Conservation (phyloP, 2,888 invertebrate genomes). For the Torymus auratus region DNA sequence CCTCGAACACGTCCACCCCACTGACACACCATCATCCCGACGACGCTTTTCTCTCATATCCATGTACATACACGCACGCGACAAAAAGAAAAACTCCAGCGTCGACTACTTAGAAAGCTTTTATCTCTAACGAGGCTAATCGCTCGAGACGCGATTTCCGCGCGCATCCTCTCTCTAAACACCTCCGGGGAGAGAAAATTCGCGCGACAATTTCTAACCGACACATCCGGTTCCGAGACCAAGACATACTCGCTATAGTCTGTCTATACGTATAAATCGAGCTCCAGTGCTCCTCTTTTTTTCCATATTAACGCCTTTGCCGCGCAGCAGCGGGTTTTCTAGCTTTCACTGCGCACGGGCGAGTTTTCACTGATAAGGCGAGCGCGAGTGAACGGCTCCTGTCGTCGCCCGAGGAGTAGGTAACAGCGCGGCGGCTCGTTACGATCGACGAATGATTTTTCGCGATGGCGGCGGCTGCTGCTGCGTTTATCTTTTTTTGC, state of each 20-base stretch:
- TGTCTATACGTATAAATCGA: constrained; percentile 8
- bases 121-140: constrained; percentile 52
- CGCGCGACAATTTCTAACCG: constrained; percentile 32
- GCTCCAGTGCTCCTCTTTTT: constrained; percentile 17
- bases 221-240: constrained; percentile 29
- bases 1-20: no score
- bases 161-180: background rate
- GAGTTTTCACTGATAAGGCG: constrained; percentile 52
- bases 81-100: background rate
- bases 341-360: constrained; percentile 49
- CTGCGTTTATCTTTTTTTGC: no score
- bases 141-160: constrained; percentile 41
- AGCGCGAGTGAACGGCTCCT: constrained; percentile 19
- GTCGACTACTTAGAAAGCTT: constrained; percentile 41
- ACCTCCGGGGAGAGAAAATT: constrained; percentile 32
- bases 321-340: background rate
- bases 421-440: no score
- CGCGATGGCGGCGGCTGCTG: no score
- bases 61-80: no score
- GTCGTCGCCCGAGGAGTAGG: background rate
- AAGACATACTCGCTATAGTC: constrained; percentile 8
- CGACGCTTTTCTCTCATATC: background rate
- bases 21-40: no score
- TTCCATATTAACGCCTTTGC: constrained; percentile 10
- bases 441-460: no score